A percentile compares a stretch with the other conserved stretches of the same genome.
phyloP scores from a whole-genome alignment of 2,113 vertebrate genomes.

The Prochilodus magdalenae region DNA sequence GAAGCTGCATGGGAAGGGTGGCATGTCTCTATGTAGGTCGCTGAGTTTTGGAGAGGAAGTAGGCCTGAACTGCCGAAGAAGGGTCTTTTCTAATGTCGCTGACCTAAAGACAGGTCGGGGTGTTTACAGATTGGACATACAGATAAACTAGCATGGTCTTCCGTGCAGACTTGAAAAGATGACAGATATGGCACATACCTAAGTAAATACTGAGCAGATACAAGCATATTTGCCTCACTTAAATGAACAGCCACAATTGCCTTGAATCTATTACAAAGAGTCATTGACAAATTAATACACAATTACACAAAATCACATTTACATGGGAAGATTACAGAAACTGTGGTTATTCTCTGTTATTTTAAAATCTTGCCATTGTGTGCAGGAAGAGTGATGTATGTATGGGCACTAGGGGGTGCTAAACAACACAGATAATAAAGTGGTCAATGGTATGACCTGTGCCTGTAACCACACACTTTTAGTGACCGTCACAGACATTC shows the following conservation, averaged over 20 bases:
- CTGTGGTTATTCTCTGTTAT: neutral
- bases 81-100: neutral
- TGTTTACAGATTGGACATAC: neutral
- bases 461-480: neutral
- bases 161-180: neutral
- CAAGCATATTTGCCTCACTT: neutral
- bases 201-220: neutral
- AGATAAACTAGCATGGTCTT: neutral
- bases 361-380: neutral
- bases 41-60: neutral
- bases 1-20: slow-evolving; percentile 21
- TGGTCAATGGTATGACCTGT: neutral
- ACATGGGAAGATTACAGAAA: neutral
- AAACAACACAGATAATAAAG: neutral
- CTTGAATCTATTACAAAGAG: too few relatives aligned
- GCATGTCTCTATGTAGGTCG: slow-evolving; percentile 30
- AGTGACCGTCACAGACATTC: neutral
- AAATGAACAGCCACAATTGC: too few relatives aligned
- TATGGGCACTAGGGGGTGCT: slow-evolving; percentile 2
- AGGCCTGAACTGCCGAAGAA: neutral
- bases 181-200: neutral
- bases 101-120: neutral
- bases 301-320: neutral
- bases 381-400: neutral
- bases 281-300: neutral